phyloP scores from a whole-genome alignment of 2,888 invertebrate genomes.

The Exocentrus adspersus region DNA sequence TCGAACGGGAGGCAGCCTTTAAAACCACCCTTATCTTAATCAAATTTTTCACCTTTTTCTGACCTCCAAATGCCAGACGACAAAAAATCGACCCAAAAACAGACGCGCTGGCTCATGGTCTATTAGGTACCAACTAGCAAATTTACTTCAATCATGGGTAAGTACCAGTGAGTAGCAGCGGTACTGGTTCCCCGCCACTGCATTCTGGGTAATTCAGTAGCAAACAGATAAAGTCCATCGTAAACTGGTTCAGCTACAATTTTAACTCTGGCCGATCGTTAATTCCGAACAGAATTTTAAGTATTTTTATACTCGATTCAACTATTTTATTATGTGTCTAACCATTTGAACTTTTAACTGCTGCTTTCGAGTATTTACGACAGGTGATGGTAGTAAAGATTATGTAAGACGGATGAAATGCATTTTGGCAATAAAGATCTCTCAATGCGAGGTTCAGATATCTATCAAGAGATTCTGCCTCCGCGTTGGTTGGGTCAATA shows the following conservation, averaged over 20 bases:
- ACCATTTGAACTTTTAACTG: conserved; percentile 31
- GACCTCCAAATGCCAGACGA: too few species aligned
- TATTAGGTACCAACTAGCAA: too few species aligned
- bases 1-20: too few species aligned
- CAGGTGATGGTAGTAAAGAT: conserved; percentile 32
- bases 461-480: too few species aligned
- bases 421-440: conserved; percentile 1
- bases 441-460: not conserved
- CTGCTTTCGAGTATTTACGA: conserved; percentile 28
- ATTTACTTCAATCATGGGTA: not conserved
- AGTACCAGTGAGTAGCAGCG: not conserved
- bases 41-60: too few species aligned
- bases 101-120: too few species aligned
- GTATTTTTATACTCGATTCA: conserved; percentile 38
- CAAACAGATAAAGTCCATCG: conserved; percentile 41
- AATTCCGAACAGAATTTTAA: conserved; percentile 41
- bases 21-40: too few species aligned
- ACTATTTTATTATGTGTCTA: conserved; percentile 44
- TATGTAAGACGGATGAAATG: not conserved
- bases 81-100: too few species aligned
- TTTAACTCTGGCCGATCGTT: conserved; percentile 39
- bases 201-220: conserved; percentile 48
- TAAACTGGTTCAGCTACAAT: conserved; percentile 46
- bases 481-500: too few species aligned
- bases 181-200: conserved; percentile 19